Evolutionary conservation across 2,113 vertebrate species (phyloP).

Genomic region (Oncorhynchus mykiss): DNA sequence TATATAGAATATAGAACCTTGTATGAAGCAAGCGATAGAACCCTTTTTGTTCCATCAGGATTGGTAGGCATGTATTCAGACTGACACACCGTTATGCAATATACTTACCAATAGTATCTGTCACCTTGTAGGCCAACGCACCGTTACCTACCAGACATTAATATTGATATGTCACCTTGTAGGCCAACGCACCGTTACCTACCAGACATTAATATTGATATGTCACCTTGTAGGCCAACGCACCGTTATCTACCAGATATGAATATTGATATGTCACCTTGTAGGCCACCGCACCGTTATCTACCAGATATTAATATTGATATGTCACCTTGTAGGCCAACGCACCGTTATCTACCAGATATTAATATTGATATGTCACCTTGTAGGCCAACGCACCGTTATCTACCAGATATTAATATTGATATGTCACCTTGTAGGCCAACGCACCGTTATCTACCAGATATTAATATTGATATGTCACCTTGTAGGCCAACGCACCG

Average conservation of each 20-base stretch:
- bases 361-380: slow-evolving; percentile 32
- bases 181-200: not conserved
- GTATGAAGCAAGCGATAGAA: too few species aligned
- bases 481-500: too few species aligned
- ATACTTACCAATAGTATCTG: not conserved
- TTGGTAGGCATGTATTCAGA: too few species aligned
- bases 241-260: slow-evolving; percentile 9
- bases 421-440: too few species aligned
- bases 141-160: slow-evolving; percentile 22
- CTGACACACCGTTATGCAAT: too few species aligned
- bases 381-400: too few species aligned
- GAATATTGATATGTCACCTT: slow-evolving; percentile 25
- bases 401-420: slow-evolving; percentile 38
- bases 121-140: not conserved
- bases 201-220: slow-evolving; percentile 37
- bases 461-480: slow-evolving; percentile 34
- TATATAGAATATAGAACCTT: too few species aligned
- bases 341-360: not conserved
- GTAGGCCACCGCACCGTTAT: too few species aligned
- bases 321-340: too few species aligned
- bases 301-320: slow-evolving; percentile 38
- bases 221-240: not conserved
- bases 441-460: not conserved
- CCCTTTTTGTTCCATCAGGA: too few species aligned
- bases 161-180: slow-evolving; percentile 11